Evolutionary conservation across 2,113 vertebrate species (phyloP).

Genomic region (Noturus placidus): DNA sequence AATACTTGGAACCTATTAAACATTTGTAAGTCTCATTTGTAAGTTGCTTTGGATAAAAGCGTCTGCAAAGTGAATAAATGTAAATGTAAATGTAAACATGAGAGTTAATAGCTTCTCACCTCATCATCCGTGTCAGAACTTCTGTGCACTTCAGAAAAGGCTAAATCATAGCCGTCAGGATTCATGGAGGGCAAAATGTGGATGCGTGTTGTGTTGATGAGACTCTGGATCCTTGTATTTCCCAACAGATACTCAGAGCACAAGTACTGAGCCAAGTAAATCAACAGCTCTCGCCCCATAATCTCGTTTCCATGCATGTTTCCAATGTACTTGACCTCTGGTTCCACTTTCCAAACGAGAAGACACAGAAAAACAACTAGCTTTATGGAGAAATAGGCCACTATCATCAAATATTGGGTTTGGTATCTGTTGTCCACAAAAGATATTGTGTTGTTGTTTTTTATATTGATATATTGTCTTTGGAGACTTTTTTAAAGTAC

Average conservation of each 20-base stretch:
- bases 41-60: too few relatives aligned
- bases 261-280: constrained; percentile 87
- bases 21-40: too few relatives aligned
- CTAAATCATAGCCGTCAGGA: constrained; percentile 90
- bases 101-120: constrained; percentile 51
- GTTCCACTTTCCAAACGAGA: constrained; percentile 78
- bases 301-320: constrained; percentile 96
- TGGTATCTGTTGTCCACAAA: background rate
- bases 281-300: constrained; percentile 84
- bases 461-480: background rate
- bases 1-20: background rate
- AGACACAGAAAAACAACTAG: constrained; percentile 28
- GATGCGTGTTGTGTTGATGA: constrained; percentile 88
- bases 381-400: background rate
- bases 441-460: background rate
- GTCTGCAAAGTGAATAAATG: too few relatives aligned
- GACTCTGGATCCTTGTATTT: constrained; percentile 78
- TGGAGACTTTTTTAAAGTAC: background rate
- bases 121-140: constrained; percentile 55
- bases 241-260: constrained; percentile 87
- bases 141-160: constrained; percentile 73
- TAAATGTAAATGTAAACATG: too few relatives aligned
- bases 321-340: constrained; percentile 88
- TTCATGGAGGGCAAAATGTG: constrained; percentile 95
- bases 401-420: background rate